A percentile compares a stretch with the other conserved stretches of the same genome.
Evolutionary conservation across 2,113 vertebrate species (phyloP).

Genomic region (Nothobranchius furzeri): DNA sequence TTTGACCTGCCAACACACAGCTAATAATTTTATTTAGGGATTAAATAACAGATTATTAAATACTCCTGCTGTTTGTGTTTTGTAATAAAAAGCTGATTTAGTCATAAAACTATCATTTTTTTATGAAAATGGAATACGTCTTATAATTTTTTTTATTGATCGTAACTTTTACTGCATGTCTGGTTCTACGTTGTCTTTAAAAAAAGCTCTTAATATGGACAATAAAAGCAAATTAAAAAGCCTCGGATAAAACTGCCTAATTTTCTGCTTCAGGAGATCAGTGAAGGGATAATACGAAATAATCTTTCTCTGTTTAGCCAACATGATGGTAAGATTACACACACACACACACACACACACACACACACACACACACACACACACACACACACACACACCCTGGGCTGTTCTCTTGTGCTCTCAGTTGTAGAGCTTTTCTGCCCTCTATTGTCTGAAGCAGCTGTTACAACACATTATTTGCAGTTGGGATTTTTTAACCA

Average conservation of each 20-base stretch:
- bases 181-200: no score
- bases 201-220: no score
- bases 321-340: not conserved
- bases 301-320: constrained; percentile 2
- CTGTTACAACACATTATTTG: constrained; percentile 21
- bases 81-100: not conserved
- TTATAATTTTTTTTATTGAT: no score
- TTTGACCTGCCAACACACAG: not conserved
- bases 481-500: not conserved
- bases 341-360: no score
- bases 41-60: constrained; percentile 3
- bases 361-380: no score
- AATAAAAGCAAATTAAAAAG: no score
- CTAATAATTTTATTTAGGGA: not conserved
- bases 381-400: no score
- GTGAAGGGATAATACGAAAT: not conserved
- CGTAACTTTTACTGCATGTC: no score
- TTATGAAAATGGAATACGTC: not conserved
- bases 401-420: not conserved
- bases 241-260: no score
- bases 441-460: constrained; percentile 51
- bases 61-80: not conserved
- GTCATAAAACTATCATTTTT: no score
- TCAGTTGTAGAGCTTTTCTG: constrained; percentile 37
- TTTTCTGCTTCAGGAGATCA: not conserved